phyloP scores from a whole-genome alignment of 2,888 invertebrate genomes.

The Phalangium opilio region DNA sequence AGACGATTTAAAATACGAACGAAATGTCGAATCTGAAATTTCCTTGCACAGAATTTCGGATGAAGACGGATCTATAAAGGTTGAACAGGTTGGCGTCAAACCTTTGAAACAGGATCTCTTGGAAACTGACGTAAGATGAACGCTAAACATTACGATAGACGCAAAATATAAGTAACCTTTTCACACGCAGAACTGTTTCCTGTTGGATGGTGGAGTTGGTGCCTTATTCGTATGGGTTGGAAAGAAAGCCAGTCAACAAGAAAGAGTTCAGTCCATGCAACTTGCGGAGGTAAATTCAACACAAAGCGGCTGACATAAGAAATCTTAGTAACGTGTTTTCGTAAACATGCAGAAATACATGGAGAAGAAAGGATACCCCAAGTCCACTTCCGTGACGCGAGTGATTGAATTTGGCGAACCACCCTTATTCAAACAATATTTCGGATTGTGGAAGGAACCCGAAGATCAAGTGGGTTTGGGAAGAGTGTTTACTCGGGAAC shows the following conservation, averaged over 20 bases:
- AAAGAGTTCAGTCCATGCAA: constrained; percentile 28
- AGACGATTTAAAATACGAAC: constrained; percentile 43
- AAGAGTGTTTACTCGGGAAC: constrained; percentile 26
- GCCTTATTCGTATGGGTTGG: constrained; percentile 36
- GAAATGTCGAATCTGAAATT: constrained; percentile 19
- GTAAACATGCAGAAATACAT: constrained; percentile 28
- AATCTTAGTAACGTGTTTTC: neutral
- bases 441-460: constrained; percentile 55
- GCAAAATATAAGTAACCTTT: too few relatives aligned
- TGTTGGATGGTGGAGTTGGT: constrained; percentile 32
- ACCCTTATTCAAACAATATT: constrained; percentile 75
- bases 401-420: constrained; percentile 70
- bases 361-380: constrained; percentile 28
- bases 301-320: constrained; percentile 19
- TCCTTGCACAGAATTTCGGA: constrained; percentile 26
- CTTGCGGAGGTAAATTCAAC: constrained; percentile 24
- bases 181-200: constrained; percentile 35
- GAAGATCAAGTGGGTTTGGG: constrained; percentile 33
- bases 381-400: constrained; percentile 35
- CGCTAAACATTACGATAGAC: neutral
- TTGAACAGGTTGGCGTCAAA: constrained; percentile 49
- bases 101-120: constrained; percentile 55
- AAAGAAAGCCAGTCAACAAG: constrained; percentile 30
- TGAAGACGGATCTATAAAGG: constrained; percentile 43
- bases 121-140: constrained; percentile 44